A percentile compares a stretch with the other conserved stretches of the same genome.
Evolutionary conservation across 2,888 invertebrate species (phyloP).

Genomic region (Omphaloscelis lunosa): DNA sequence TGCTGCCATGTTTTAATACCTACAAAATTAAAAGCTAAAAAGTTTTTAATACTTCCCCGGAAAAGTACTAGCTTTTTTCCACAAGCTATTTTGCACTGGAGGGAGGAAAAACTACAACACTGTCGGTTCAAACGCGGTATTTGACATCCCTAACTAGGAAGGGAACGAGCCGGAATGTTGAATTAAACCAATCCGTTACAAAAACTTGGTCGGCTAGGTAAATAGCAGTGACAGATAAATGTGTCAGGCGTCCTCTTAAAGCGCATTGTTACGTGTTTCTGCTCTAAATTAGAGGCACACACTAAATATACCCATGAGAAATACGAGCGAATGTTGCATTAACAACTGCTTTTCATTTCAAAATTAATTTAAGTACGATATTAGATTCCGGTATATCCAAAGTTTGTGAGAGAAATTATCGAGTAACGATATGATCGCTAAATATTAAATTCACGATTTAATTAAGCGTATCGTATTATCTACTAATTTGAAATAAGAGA

Average conservation of each 20-base stretch:
- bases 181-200: constrained; percentile 78
- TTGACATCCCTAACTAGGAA: constrained; percentile 63
- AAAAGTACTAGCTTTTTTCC: constrained; percentile 3
- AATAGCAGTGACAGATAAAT: constrained; percentile 70
- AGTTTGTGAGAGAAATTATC: neutral
- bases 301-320: constrained; percentile 34
- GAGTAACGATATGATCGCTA: neutral
- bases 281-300: constrained; percentile 50
- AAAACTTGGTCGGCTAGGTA: constrained; percentile 73
- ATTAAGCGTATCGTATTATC: neutral
- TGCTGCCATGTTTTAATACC: constrained; percentile 21
- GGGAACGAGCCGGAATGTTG: constrained; percentile 66
- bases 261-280: constrained; percentile 57
- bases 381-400: neutral
- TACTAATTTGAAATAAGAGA: constrained; percentile 1
- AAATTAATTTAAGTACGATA: neutral
- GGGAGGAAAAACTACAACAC: constrained; percentile 39
- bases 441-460: neutral
- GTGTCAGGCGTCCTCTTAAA: constrained; percentile 62
- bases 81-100: constrained; percentile 16
- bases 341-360: neutral
- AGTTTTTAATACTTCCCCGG: neutral
- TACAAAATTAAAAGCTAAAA: constrained; percentile 4
- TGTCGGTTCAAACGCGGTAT: constrained; percentile 12
- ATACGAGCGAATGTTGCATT: constrained; percentile 1